These are phyloP conservation scores for Carpatolechia fugitivella DNA, from an alignment of 2,888 invertebrate species.

Conservation along the genomic window DNA sequence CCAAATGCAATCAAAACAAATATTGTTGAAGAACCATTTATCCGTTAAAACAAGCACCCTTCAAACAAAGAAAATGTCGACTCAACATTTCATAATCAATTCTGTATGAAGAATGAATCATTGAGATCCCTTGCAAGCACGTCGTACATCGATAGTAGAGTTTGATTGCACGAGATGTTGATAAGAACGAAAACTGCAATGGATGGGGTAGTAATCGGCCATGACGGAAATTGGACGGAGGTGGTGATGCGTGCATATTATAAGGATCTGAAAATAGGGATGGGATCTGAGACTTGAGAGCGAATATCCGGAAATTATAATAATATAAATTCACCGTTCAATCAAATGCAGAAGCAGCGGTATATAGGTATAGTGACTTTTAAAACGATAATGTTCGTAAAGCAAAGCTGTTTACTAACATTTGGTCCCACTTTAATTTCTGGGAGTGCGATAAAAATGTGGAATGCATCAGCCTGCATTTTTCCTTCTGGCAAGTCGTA, in stretches of 20 bases:
- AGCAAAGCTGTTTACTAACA: no score
- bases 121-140: conserved; percentile 20
- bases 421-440: no score
- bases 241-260: conserved; percentile 12
- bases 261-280: conserved; percentile 10
- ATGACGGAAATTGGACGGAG: conserved; percentile 3
- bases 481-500: no score
- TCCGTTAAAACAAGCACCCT: conserved; percentile 41
- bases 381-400: background rate
- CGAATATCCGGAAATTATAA: background rate
- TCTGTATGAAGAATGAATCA: conserved; percentile 27
- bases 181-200: conserved; percentile 35
- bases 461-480: no score
- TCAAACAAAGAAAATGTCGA: conserved; percentile 59
- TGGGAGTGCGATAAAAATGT: no score
- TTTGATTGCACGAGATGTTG: conserved; percentile 15
- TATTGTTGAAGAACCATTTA: conserved; percentile 38
- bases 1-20: conserved; percentile 10
- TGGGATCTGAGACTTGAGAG: background rate
- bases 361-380: no score
- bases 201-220: conserved; percentile 23
- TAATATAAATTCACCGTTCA: no score
- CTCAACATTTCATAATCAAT: conserved; percentile 65
- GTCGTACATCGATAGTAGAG: conserved; percentile 15
- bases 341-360: no score